These are phyloP conservation scores for Sigmodon hispidus DNA, from an alignment of 2,113 vertebrate genomes.

Conservation along the genomic window DNA sequence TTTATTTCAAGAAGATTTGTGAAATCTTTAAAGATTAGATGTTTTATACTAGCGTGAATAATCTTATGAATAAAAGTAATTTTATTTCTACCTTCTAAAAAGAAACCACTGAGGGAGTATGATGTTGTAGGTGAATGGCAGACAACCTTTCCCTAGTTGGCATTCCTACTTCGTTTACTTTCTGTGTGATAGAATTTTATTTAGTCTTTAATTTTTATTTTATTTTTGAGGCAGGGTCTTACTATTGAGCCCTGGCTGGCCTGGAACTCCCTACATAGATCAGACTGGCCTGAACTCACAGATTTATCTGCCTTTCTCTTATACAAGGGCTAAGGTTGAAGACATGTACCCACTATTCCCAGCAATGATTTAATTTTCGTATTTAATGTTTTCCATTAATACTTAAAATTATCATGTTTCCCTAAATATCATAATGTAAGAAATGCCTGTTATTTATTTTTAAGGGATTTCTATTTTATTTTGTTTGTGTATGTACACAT, in stretches of 20 bases:
- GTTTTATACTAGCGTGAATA: background rate
- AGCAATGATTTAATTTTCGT: background rate
- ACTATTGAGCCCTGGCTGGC: background rate
- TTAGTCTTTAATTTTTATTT: background rate
- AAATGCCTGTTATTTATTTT: background rate
- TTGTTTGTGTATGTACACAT: background rate
- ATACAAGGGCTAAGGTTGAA: background rate
- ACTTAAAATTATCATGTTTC: background rate
- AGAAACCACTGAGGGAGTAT: background rate
- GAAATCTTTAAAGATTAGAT: background rate
- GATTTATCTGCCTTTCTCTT: background rate
- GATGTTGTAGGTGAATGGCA: background rate
- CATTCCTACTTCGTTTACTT: background rate
- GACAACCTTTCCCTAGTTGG: background rate
- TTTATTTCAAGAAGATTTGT: background rate
- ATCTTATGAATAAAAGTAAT: background rate
- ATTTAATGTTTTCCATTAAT: background rate
- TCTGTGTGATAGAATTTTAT: background rate
- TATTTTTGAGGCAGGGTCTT: background rate
- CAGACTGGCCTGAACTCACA: background rate
- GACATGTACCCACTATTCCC: background rate
- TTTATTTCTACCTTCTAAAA: background rate
- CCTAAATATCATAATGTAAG: background rate
- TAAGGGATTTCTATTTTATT: background rate
- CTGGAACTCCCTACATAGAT: background rate